Conservation (phyloP, 2,888 invertebrate genomes). For the Bruchidius siliquastri region DNA sequence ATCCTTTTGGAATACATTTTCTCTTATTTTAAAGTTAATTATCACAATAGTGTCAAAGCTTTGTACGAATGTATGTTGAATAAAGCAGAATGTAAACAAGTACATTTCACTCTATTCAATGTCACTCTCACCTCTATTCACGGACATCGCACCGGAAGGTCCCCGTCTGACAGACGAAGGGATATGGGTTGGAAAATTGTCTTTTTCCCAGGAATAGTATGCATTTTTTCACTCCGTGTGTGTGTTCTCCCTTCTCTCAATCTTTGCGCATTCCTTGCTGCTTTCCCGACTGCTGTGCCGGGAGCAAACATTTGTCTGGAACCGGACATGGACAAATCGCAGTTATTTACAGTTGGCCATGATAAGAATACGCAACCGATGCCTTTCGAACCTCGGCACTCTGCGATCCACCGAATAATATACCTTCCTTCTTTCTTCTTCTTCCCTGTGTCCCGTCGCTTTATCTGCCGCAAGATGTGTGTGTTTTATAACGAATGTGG, state of each 20-base stretch:
- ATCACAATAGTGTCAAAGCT: too few relatives aligned
- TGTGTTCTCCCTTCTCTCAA: constrained; percentile 33
- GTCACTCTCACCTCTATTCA: background rate
- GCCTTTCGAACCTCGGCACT: constrained; percentile 12
- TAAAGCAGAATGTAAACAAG: too few relatives aligned
- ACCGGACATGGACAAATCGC: constrained; percentile 48
- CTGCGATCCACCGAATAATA: background rate
- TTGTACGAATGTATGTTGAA: too few relatives aligned
- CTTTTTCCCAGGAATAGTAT: constrained; percentile 37
- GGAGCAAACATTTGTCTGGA: constrained; percentile 32
- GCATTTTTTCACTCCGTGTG: constrained; percentile 45
- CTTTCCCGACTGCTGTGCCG: constrained; percentile 31
- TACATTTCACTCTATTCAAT: background rate
- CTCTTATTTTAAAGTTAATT: too few relatives aligned
- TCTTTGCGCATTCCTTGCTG: constrained; percentile 44
- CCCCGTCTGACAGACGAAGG: constrained; percentile 39
- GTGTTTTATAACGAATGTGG: constrained; percentile 17
- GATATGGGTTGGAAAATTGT: constrained; percentile 52
- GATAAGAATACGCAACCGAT: constrained; percentile 39
- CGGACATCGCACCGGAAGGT: background rate
- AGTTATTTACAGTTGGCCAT: constrained; percentile 47
- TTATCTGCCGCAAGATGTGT: constrained; percentile 13
- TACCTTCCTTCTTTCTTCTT: background rate
- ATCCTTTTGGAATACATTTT: too few relatives aligned
- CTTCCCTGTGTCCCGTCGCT: background rate